Evolutionary conservation across 2,888 invertebrate genomes (phyloP).

Genomic region (Himalopsyche japonica): DNA sequence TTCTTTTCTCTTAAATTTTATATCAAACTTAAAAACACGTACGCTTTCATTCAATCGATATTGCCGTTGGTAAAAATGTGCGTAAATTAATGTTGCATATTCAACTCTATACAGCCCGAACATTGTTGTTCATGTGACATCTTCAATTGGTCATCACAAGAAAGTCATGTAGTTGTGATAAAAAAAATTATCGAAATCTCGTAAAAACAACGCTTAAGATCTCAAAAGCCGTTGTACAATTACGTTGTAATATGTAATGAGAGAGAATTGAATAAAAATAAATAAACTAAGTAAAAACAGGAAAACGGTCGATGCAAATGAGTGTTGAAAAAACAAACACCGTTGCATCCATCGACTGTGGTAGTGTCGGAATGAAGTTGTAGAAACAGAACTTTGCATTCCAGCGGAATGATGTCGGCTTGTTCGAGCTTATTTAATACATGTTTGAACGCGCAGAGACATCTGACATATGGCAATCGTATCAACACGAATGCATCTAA

Average conservation of each 20-base stretch:
- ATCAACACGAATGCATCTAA: not conserved
- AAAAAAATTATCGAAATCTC: too few relatives aligned
- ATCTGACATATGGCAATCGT: constrained; percentile 6
- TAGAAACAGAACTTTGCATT: not conserved
- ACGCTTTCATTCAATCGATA: too few relatives aligned
- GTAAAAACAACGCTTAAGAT: too few relatives aligned
- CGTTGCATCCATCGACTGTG: not conserved
- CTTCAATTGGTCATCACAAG: too few relatives aligned
- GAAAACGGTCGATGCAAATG: not conserved
- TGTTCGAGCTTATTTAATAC: not conserved
- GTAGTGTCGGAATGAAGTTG: not conserved
- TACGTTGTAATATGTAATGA: not conserved
- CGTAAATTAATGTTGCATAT: too few relatives aligned
- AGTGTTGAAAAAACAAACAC: not conserved
- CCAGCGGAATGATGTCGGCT: not conserved
- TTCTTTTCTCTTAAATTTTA: too few relatives aligned
- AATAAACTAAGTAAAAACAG: not conserved
- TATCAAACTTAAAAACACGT: too few relatives aligned
- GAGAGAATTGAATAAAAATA: not conserved
- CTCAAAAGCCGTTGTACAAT: not conserved
- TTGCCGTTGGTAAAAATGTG: too few relatives aligned
- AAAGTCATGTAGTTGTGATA: too few relatives aligned
- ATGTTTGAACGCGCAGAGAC: not conserved
- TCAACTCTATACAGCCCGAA: too few relatives aligned
- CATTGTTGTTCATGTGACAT: too few relatives aligned